These are phyloP conservation scores for Ceratina calcarata DNA, from an alignment of 1,140 invertebrate species.

Conservation along the genomic window DNA sequence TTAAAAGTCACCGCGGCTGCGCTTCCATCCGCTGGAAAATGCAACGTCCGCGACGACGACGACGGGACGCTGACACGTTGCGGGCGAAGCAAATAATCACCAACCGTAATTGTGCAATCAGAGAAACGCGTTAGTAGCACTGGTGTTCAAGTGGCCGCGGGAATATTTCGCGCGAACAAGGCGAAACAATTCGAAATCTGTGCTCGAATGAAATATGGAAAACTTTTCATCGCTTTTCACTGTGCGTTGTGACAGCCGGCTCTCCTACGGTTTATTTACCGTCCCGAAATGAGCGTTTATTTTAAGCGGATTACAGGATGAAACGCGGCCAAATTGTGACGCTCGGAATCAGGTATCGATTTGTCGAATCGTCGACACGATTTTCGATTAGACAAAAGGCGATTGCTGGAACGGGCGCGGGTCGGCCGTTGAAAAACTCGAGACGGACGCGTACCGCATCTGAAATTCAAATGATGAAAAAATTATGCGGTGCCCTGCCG, in stretches of 20 bases:
- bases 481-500: too few relatives aligned
- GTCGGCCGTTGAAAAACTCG: too few relatives aligned
- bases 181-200: background rate
- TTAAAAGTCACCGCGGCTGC: slow-evolving; percentile 46
- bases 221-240: background rate
- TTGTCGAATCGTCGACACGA: too few relatives aligned
- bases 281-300: background rate
- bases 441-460: too few relatives aligned
- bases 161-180: slow-evolving; percentile 13
- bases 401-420: too few relatives aligned
- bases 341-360: too few relatives aligned
- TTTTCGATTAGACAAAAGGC: background rate
- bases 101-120: slow-evolving; percentile 39
- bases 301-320: background rate
- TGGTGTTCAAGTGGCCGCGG: slow-evolving; percentile 9
- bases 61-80: background rate
- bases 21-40: background rate
- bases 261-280: background rate
- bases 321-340: background rate
- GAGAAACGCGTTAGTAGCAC: background rate
- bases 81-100: slow-evolving; percentile 41
- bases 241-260: too few relatives aligned
- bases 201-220: background rate
- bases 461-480: too few relatives aligned
- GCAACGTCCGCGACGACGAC: background rate